Evolutionary conservation across 2,888 invertebrate genomes (phyloP), one percentile per base, ranked within the genome.

Genomic region (Lordiphosa fenestrarum): DNA sequence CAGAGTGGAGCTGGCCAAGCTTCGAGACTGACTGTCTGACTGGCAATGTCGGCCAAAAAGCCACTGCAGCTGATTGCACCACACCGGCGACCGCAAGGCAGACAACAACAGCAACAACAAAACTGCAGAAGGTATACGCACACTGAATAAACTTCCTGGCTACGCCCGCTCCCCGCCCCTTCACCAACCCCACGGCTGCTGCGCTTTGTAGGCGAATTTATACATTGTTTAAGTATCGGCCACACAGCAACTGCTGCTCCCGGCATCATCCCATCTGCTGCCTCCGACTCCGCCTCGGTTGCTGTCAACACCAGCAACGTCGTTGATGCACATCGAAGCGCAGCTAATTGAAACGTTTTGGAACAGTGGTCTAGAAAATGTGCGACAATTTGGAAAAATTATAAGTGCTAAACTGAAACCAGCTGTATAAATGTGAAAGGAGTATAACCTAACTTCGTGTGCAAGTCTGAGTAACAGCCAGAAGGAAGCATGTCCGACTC

Each of bases 41-140:
- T 59, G 58, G 68, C 67, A 68, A 56, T 73, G 73, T 58, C 61
- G 84, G 71, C 71, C 71, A 71, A 65, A 83, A 80, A 81, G 84
- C 78, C 83, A 82, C 83, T 78, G 83, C 75, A 82, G 74, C 84
- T 78, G 77, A 84, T 78, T 78, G 82, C 77, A 78, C 78, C 84
- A 80, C 69, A 74, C 46, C 61, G 68, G 60, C 82, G 62, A 77
- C 84, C 83, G 72, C 77, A 76, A 49, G 50, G 12, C 23, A 15
- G 6, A 12, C 36, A 25, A 42, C 51, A 51, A 10, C 66, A 54
- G 42, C 57, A 52, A 47, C 33, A 42, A 42, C 66, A 55, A 56
- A 58, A 62, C 46, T 47, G 56, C 58, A 61, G 35, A 58, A 49
- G 37, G 42, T 49, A 55, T 36, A 73, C 71, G 68, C 71, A 73